These are phyloP conservation scores for Capreolus pygargus DNA, from an alignment of 2,113 vertebrate genomes.

Conservation along the genomic window DNA sequence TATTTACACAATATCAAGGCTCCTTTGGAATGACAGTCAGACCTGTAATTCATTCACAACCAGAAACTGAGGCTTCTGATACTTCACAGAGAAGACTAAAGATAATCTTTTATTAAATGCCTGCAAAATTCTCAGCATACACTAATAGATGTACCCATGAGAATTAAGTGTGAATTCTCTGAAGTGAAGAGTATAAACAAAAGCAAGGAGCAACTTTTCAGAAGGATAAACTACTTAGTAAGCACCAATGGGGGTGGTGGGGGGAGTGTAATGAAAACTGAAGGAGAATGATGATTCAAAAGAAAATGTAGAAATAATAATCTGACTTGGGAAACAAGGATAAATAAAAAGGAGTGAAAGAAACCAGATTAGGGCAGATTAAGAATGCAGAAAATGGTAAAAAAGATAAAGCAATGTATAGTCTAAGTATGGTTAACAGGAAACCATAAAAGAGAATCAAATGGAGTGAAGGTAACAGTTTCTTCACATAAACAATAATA, in stretches of 20 bases:
- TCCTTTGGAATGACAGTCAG: neutral
- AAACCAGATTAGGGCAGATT: neutral
- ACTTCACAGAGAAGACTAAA: neutral
- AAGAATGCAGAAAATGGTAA: neutral
- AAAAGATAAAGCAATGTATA: neutral
- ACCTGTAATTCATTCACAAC: neutral
- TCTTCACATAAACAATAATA: neutral
- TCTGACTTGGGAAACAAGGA: neutral
- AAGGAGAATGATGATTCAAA: neutral
- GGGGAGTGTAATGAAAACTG: neutral
- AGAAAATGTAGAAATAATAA: conserved; percentile 5
- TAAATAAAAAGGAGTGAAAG: neutral
- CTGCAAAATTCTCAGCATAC: neutral
- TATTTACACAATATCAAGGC: neutral
- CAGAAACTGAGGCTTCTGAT: neutral
- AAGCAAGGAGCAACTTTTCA: neutral
- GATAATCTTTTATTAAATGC: neutral
- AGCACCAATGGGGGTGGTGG: neutral
- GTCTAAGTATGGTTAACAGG: neutral
- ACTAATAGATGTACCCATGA: neutral
- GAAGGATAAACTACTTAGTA: neutral
- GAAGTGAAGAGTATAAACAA: neutral
- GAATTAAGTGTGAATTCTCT: neutral
- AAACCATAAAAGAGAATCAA: conserved; percentile 10
- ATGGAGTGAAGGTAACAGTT: neutral